Base-by-base conservation (phyloP, 2,888 invertebrate species). In the Eupithecia dodoneata region DNA sequence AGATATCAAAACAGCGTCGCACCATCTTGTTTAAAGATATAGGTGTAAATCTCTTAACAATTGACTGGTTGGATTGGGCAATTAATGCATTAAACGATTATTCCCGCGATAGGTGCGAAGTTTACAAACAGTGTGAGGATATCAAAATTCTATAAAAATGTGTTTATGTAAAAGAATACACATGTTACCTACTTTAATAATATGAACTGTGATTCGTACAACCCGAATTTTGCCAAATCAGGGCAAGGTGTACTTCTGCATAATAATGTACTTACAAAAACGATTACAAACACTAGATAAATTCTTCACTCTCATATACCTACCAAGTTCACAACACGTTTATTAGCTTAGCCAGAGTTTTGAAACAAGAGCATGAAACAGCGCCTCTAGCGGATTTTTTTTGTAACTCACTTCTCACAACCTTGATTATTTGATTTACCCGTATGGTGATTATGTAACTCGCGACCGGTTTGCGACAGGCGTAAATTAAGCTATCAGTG, bases 271-370 rank as follows among this genome's bases (percentile, higher is more conserved):
- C 76, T 66, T 70, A 69, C 52, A 72, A 72, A 72, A 73, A 78
- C 76, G 55, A 70, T 74, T 72, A 78, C 70, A 76, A 76, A 73
- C 67, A 73, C 75, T 76, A 72, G 49, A 70, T 76, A 79, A 78
- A 76, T 78, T 76, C 73, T 73, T 78, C 75, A 71, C 71, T 55
- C 59, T 72, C 74, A 41, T 71, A 74, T 69, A 69, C 66, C 42
- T 67, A 74, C 18, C 42, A 69, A 13, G 52, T 67, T 73, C 66
- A 67, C 66, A 67, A 44, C n/a, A 41, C 13, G 63, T 42, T 15
- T 66, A 42, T 42, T 42, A 66, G 2, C 66, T 66, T 42, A 66
- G 42, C 42, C 66, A 15, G 66, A 63, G 63, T 63, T 63, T 63
- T 63, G 18, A 12, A 30, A 63, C 30, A 12, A 63, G 30, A 63